Evolutionary conservation across 2,888 invertebrate genomes (phyloP).

Genomic region (Bimastos eiseni): DNA sequence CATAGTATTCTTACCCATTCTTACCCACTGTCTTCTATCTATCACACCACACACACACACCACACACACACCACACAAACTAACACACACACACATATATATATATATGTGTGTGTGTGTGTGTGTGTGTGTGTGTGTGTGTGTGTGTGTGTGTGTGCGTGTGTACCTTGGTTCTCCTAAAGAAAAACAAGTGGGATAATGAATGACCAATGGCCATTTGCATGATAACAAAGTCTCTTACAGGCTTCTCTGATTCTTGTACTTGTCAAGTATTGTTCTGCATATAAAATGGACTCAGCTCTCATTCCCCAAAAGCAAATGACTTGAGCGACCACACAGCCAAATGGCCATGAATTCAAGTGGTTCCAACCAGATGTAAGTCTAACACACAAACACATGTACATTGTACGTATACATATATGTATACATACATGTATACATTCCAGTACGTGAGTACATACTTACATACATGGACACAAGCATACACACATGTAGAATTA

Average conservation of each 20-base stretch:
- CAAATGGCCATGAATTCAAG: not conserved
- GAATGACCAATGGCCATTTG: not conserved
- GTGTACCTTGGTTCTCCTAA: not conserved
- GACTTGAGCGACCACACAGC: not conserved
- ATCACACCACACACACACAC: no score
- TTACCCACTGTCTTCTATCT: not conserved
- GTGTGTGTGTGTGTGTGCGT: no score
- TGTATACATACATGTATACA: not conserved
- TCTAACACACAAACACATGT: not conserved
- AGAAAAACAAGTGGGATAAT: not conserved
- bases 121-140: no score
- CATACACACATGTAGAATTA: not conserved
- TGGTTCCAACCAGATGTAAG: not conserved
- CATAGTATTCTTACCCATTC: not conserved
- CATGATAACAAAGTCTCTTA: not conserved
- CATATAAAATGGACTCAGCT: not conserved
- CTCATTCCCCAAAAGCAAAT: constrained; percentile 2
- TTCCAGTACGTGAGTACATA: not conserved
- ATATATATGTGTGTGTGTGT: no score
- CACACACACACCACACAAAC: no score
- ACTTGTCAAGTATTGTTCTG: not conserved
- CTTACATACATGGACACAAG: not conserved
- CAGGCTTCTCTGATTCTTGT: not conserved
- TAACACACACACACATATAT: no score
- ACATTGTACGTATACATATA: not conserved